Evolutionary conservation across 2,888 invertebrate species (phyloP).

Genomic region (Caenorhabditis zanzibari): DNA sequence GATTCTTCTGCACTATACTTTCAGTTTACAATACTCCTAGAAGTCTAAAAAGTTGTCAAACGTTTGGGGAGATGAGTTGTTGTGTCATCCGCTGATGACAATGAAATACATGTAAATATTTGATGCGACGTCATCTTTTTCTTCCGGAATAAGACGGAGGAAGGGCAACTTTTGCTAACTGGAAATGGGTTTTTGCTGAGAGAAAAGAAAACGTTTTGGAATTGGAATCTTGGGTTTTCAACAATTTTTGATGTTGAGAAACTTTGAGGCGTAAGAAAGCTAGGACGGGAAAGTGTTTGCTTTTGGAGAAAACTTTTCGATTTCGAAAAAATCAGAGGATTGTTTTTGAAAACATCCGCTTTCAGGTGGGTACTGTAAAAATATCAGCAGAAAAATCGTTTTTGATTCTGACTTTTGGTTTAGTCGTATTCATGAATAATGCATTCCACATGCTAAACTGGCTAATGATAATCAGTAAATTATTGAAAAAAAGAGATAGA

Average conservation of each 20-base stretch:
- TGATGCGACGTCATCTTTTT: slow-evolving; percentile 44
- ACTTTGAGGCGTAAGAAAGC: slow-evolving; percentile 13
- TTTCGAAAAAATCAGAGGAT: background rate
- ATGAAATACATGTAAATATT: slow-evolving; percentile 47
- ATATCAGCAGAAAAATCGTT: too few species aligned
- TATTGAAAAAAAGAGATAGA: too few species aligned
- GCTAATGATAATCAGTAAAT: too few species aligned
- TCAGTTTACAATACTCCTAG: background rate
- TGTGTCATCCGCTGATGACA: slow-evolving; percentile 45
- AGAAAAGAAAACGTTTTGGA: slow-evolving; percentile 13
- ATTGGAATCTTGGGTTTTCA: slow-evolving; percentile 28
- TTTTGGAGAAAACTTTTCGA: slow-evolving; percentile 9
- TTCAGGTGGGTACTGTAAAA: too few species aligned
- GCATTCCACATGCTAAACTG: too few species aligned
- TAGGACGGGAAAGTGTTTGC: slow-evolving; percentile 18
- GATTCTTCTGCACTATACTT: background rate
- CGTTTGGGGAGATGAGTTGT: slow-evolving; percentile 7
- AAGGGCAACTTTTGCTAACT: slow-evolving; percentile 30
- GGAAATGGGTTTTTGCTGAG: slow-evolving; percentile 50
- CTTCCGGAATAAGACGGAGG: slow-evolving; percentile 21
- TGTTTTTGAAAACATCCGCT: background rate
- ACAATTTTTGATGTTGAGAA: background rate
- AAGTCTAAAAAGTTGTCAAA: slow-evolving; percentile 12
- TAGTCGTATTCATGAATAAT: too few species aligned
- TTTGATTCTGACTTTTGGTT: too few species aligned